A percentile compares a stretch with the other conserved stretches of the same genome.
Conservation (phyloP, 2,888 invertebrate species). For the Chrysolina americana region DNA sequence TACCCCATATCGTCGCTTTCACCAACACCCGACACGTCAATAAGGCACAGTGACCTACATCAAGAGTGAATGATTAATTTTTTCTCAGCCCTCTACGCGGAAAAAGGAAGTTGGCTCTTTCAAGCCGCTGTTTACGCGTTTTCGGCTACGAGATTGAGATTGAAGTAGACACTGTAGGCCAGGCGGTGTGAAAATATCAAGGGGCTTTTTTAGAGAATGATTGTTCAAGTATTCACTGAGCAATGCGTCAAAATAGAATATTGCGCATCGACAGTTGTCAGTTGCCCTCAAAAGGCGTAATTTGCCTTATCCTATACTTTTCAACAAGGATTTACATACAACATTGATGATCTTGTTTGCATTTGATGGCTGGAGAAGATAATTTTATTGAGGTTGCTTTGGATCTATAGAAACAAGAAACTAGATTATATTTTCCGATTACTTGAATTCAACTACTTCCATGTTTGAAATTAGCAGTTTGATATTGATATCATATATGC, state of each 20-base stretch:
- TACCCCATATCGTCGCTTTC: background rate
- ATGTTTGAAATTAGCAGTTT: too few species aligned
- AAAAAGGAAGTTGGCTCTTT: constrained; percentile 29
- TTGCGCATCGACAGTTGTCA: too few species aligned
- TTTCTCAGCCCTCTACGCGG: background rate
- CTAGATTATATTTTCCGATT: too few species aligned
- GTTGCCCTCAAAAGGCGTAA: too few species aligned
- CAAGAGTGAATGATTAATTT: constrained; percentile 34
- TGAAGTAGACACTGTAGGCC: constrained; percentile 30
- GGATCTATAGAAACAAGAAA: too few species aligned
- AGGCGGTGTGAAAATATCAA: background rate
- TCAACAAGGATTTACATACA: too few species aligned
- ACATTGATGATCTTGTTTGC: too few species aligned
- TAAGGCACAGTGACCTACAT: constrained; percentile 31
- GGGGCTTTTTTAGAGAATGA: background rate
- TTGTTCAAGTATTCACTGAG: constrained; percentile 2
- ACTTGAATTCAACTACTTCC: too few species aligned
- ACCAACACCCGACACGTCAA: constrained; percentile 23
- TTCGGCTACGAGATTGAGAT: constrained; percentile 34
- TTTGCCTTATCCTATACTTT: too few species aligned
- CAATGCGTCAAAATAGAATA: background rate
- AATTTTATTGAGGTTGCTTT: too few species aligned
- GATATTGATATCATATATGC: too few species aligned
- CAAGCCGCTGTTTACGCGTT: constrained; percentile 37
- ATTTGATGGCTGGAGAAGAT: too few species aligned